phyloP scores from a whole-genome alignment of 2,888 invertebrate species.

The Leucoma salicis region DNA sequence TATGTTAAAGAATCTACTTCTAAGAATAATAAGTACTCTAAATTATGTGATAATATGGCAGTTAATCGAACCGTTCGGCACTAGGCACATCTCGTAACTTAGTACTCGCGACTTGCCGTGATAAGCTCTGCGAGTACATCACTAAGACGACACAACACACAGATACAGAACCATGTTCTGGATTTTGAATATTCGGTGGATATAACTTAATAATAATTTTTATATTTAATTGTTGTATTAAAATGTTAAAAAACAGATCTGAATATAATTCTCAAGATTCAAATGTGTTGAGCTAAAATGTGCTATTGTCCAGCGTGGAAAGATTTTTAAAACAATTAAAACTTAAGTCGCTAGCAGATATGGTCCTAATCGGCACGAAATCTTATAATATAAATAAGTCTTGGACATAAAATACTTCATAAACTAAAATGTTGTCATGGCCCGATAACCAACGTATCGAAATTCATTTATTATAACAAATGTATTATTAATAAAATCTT shows the following conservation, averaged over 20 bases:
- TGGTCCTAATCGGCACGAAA: slow-evolving; percentile 45
- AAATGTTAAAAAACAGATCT: slow-evolving; percentile 1
- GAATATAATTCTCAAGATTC: slow-evolving; percentile 5
- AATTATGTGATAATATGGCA: slow-evolving; percentile 82
- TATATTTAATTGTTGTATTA: slow-evolving; percentile 17
- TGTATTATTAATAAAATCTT: slow-evolving; percentile 59
- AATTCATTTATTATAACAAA: slow-evolving; percentile 66
- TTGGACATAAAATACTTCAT: slow-evolving; percentile 70
- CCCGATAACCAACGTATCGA: slow-evolving; percentile 74
- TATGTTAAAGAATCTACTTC: slow-evolving; percentile 63
- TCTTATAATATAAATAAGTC: slow-evolving; percentile 65
- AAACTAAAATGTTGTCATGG: slow-evolving; percentile 74
- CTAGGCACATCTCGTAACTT: slow-evolving; percentile 60
- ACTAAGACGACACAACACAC: slow-evolving; percentile 17
- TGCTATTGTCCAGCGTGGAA: slow-evolving; percentile 10
- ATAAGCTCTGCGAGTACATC: slow-evolving; percentile 6
- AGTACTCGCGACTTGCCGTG: slow-evolving; percentile 43
- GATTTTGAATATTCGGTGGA: slow-evolving; percentile 78
- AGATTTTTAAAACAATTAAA: slow-evolving; percentile 25
- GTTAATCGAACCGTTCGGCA: slow-evolving; percentile 79
- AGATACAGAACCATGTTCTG: slow-evolving; percentile 68
- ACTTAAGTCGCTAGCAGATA: slow-evolving; percentile 29
- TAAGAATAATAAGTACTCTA: slow-evolving; percentile 72
- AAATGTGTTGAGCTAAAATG: slow-evolving; percentile 8
- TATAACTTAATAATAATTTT: slow-evolving; percentile 48